A percentile compares a stretch with the other conserved stretches of the same genome.
Conservation (phyloP, 1,140 invertebrate species). For the Listronotus bonariensis region DNA sequence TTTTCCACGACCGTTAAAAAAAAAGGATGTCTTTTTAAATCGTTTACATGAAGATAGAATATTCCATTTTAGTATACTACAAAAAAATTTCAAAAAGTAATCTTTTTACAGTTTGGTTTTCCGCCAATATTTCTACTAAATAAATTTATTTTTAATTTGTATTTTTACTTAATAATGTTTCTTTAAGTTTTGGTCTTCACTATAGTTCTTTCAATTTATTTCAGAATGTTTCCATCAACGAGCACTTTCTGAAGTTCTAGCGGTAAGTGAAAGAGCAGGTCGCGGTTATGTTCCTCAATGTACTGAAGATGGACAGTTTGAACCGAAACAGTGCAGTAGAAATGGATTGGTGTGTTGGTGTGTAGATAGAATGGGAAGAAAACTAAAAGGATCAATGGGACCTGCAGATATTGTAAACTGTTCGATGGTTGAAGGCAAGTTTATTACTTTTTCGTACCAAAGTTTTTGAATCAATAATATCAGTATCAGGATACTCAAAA, state of each 20-base stretch:
- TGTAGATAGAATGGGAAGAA: slow-evolving; percentile 75
- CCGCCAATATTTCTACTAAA: too few species aligned
- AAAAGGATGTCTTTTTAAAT: too few species aligned
- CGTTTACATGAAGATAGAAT: too few species aligned
- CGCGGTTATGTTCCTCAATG: slow-evolving; percentile 85
- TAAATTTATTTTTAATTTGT: too few species aligned
- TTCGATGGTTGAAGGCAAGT: slow-evolving; percentile 52
- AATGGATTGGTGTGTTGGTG: slow-evolving; percentile 88
- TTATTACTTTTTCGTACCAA: too few species aligned
- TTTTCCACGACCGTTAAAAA: too few species aligned
- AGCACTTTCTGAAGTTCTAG: slow-evolving; percentile 74
- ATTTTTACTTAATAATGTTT: not conserved
- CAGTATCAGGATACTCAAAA: too few species aligned
- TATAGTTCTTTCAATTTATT: slow-evolving; percentile 8
- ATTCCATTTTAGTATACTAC: too few species aligned
- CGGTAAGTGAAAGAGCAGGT: slow-evolving; percentile 76
- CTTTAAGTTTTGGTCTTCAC: not conserved
- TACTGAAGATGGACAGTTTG: slow-evolving; percentile 69
- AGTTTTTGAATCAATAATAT: not conserved
- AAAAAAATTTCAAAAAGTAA: too few species aligned
- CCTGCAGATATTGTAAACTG: slow-evolving; percentile 73
- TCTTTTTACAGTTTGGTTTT: too few species aligned
- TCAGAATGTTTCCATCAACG: slow-evolving; percentile 73
- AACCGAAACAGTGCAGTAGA: slow-evolving; percentile 75
- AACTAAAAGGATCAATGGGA: slow-evolving; percentile 78